These are phyloP conservation scores for Muntiacus muntjak DNA, from an alignment of 2,113 vertebrate genomes.

Conservation along the genomic window DNA sequence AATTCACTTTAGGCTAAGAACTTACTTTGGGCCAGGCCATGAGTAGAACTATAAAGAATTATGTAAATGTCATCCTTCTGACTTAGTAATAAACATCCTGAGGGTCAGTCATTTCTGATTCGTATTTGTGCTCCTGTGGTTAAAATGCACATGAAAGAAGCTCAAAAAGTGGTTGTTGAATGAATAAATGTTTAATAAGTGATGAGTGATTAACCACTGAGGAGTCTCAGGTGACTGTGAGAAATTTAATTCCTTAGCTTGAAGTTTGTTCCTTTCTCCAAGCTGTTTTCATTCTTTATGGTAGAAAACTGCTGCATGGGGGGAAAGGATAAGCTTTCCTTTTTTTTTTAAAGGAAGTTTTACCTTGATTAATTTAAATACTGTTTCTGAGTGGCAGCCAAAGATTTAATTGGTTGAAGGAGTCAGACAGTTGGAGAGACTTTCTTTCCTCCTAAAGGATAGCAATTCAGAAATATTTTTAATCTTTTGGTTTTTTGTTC, in stretches of 20 bases:
- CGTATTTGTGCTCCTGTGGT: not conserved
- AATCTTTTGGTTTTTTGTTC: constrained; percentile 39
- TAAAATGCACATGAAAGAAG: not conserved
- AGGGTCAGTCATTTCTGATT: not conserved
- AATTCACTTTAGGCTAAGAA: not conserved
- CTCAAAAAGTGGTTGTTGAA: not conserved
- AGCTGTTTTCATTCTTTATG: not conserved
- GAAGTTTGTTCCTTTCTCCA: not conserved
- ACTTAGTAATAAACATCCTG: not conserved
- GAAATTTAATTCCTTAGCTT: not conserved
- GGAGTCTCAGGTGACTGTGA: not conserved
- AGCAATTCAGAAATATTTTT: constrained; percentile 51
- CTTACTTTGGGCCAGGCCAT: not conserved
- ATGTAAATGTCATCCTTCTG: not conserved
- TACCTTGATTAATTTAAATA: constrained; percentile 56
- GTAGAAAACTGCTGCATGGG: constrained; percentile 3
- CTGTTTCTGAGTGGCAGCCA: constrained; percentile 38
- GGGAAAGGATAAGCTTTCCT: not conserved
- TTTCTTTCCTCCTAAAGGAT: constrained; percentile 10
- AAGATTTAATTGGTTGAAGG: constrained; percentile 49
- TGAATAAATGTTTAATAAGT: constrained; percentile 15
- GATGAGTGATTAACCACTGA: not conserved
- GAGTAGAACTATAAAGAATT: not conserved
- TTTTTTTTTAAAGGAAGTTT: not conserved
- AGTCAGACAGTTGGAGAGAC: constrained; percentile 16